A percentile compares a stretch with the other conserved stretches of the same genome.
These are phyloP conservation scores for Monopterus albus DNA, from an alignment of 2,113 vertebrate genomes.

Conservation along the genomic window DNA sequence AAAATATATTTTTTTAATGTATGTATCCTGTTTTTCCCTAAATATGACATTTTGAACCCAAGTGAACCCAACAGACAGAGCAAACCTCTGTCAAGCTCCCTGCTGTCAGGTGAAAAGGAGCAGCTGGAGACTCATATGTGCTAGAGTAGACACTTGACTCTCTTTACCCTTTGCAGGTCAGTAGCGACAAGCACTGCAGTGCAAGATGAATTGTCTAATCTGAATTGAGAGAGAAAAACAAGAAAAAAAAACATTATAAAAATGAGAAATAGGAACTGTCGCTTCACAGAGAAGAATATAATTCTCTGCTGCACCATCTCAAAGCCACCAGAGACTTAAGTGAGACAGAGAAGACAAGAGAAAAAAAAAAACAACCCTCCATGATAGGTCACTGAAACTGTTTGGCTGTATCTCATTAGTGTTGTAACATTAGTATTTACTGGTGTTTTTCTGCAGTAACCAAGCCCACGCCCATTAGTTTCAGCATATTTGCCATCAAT, in stretches of 20 bases:
- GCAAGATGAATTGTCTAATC: constrained; percentile 15
- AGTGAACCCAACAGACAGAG: neutral
- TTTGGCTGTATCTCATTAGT: constrained; percentile 12
- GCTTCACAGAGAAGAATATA: neutral
- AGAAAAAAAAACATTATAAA: neutral
- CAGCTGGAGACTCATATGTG: constrained; percentile 11
- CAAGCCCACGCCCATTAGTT: constrained; percentile 27
- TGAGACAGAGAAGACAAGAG: neutral
- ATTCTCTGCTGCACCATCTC: neutral
- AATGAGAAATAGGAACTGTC: neutral
- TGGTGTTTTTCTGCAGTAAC: constrained; percentile 39
- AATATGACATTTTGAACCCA: too few species aligned
- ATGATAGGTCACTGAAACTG: constrained; percentile 18
- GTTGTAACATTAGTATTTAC: constrained; percentile 35
- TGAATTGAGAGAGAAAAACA: neutral
- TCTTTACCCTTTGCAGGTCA: constrained; percentile 26
- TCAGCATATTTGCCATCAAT: constrained; percentile 14
- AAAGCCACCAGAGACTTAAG: neutral
- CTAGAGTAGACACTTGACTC: constrained; percentile 12
- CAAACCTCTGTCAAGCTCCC: constrained; percentile 1
- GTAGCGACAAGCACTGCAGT: constrained; percentile 13
- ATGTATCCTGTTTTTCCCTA: too few species aligned
- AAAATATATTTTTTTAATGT: too few species aligned
- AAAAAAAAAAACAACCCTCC: constrained; percentile 6
- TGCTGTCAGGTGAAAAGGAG: constrained; percentile 23